These are phyloP conservation scores for Epistrophella euchroma DNA, from an alignment of 2,888 invertebrate genomes.

Conservation along the genomic window DNA sequence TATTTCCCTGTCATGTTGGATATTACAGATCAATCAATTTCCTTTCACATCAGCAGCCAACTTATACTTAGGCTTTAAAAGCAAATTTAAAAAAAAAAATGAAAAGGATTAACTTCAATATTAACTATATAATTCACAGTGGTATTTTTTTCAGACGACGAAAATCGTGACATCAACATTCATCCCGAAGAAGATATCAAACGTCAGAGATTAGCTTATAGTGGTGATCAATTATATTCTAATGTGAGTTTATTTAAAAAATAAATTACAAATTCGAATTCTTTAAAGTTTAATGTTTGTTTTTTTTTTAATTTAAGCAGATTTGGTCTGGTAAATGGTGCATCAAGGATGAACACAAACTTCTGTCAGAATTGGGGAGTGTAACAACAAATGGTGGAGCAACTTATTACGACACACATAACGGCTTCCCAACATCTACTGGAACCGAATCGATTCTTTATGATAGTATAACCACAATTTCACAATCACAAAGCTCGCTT, in stretches of 20 bases:
- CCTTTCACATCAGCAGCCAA: too few species aligned
- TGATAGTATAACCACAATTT: constrained; percentile 89
- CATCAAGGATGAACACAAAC: constrained; percentile 95
- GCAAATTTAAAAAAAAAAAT: background rate
- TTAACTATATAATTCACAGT: constrained; percentile 48
- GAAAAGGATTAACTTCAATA: background rate
- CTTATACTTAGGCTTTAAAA: too few species aligned
- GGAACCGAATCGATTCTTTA: constrained; percentile 86
- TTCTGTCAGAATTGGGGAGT: constrained; percentile 91
- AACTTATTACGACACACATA: constrained; percentile 85
- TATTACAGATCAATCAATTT: too few species aligned
- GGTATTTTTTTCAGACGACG: constrained; percentile 86
- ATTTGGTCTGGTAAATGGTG: constrained; percentile 96
- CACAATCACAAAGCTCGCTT: constrained; percentile 89
- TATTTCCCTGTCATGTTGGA: too few species aligned
- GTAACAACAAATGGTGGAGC: constrained; percentile 83
- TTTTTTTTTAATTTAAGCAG: constrained; percentile 82
- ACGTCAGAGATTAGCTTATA: constrained; percentile 93
- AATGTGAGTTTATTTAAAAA: constrained; percentile 87
- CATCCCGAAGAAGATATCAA: constrained; percentile 95
- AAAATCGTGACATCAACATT: constrained; percentile 94
- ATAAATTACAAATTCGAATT: background rate
- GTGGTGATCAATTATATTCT: constrained; percentile 94
- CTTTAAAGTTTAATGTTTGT: background rate
- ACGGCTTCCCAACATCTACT: constrained; percentile 79